These are phyloP conservation scores for Echinarachnius parma DNA, from an alignment of 53 echinoderm and acorn worm species.

Conservation along the genomic window DNA sequence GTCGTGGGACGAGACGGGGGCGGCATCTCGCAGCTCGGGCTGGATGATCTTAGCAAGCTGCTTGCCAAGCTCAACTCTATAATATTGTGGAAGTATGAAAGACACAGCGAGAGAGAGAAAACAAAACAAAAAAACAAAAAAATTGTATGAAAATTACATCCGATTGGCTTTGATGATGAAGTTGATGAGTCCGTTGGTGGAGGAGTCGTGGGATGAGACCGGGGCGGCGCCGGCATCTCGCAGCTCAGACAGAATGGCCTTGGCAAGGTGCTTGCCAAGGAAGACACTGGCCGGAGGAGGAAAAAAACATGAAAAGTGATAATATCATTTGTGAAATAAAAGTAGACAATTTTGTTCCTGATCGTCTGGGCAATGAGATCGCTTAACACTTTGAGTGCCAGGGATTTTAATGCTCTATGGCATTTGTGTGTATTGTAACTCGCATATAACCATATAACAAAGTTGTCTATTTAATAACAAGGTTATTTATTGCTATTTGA, in stretches of 20 bases:
- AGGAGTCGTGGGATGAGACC: constrained; percentile 77
- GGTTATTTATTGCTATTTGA: too few species aligned
- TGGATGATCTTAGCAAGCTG: constrained; percentile 97
- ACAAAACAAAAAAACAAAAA: not conserved
- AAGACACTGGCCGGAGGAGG: constrained; percentile 70
- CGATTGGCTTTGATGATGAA: not conserved
- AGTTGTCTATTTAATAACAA: too few species aligned
- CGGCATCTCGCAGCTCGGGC: constrained; percentile 71
- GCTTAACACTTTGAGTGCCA: too few species aligned
- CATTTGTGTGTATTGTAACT: too few species aligned
- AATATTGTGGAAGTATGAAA: too few species aligned
- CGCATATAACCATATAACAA: too few species aligned
- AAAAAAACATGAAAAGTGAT: not conserved
- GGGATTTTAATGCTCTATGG: too few species aligned
- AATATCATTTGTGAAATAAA: too few species aligned
- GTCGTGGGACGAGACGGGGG: constrained; percentile 75
- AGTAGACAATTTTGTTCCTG: too few species aligned
- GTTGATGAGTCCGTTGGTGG: constrained; percentile 96
- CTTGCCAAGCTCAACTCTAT: constrained; percentile 97
- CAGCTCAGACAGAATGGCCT: constrained; percentile 95
- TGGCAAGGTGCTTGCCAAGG: constrained; percentile 95
- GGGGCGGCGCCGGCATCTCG: constrained; percentile 46
- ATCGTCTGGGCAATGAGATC: too few species aligned
- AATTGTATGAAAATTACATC: not conserved
- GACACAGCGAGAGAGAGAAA: too few species aligned